These are phyloP conservation scores for Willisornis vidua DNA, from an alignment of 2,113 vertebrate species.

Conservation along the genomic window DNA sequence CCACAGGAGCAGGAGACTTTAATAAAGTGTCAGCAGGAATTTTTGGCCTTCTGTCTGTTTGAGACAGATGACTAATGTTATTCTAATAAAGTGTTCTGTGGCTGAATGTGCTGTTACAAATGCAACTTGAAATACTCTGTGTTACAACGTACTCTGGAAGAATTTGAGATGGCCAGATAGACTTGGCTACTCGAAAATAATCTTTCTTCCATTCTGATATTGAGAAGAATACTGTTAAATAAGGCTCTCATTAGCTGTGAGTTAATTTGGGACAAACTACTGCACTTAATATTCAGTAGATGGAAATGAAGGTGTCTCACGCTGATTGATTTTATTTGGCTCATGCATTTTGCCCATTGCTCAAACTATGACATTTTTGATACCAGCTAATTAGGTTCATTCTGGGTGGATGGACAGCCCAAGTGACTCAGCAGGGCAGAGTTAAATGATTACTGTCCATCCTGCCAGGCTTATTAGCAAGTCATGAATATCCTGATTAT, in stretches of 20 bases:
- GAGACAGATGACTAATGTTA: slow-evolving; percentile 10
- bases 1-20: background rate
- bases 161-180: slow-evolving; percentile 56
- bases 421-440: slow-evolving; percentile 74
- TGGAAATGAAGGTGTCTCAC: slow-evolving; percentile 67
- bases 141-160: background rate
- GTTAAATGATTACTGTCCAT: slow-evolving; percentile 74
- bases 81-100: background rate
- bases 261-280: slow-evolving; percentile 69
- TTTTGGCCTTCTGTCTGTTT: background rate
- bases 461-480: slow-evolving; percentile 70
- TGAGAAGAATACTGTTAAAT: slow-evolving; percentile 44
- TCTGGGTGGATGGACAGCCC: slow-evolving; percentile 69
- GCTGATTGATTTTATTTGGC: slow-evolving; percentile 68
- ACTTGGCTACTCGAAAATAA: slow-evolving; percentile 15
- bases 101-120: background rate
- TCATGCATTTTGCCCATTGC: slow-evolving; percentile 37
- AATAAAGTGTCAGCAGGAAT: background rate
- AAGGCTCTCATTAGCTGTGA: slow-evolving; percentile 67
- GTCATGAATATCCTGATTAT: slow-evolving; percentile 64
- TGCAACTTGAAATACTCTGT: slow-evolving; percentile 5
- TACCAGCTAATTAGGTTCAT: slow-evolving; percentile 73
- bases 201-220: slow-evolving; percentile 38
- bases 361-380: slow-evolving; percentile 74
- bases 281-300: slow-evolving; percentile 70